These are phyloP conservation scores for Nomada ferruginata DNA, from an alignment of 2,888 invertebrate species.

Conservation along the genomic window DNA sequence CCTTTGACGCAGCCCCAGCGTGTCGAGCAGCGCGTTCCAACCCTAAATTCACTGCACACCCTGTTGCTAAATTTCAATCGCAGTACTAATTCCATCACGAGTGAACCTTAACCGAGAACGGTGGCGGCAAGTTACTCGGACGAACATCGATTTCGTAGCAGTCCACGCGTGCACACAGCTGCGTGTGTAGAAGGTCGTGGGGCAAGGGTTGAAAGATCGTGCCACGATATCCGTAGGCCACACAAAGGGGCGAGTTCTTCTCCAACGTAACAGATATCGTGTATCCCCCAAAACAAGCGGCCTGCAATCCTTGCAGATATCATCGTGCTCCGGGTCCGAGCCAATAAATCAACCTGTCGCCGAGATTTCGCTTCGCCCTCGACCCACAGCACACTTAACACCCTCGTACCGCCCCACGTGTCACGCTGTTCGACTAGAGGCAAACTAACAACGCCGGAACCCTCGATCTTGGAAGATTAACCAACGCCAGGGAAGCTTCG, in stretches of 20 bases:
- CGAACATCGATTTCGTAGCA: constrained; percentile 31
- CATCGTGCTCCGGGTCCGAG: constrained; percentile 62
- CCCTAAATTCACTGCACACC: background rate
- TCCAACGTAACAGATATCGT: constrained; percentile 34
- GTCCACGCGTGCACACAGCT: constrained; percentile 32
- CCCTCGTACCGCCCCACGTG: constrained; percentile 1
- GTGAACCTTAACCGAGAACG: constrained; percentile 1
- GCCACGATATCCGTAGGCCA: background rate
- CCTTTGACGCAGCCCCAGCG: no score
- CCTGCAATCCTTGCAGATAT: constrained; percentile 64
- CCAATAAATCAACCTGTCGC: constrained; percentile 74
- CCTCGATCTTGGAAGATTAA: constrained; percentile 37
- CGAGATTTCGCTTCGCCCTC: constrained; percentile 62
- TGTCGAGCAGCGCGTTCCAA: background rate
- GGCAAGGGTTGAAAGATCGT: constrained; percentile 29
- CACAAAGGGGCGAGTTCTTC: no score
- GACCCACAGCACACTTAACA: constrained; percentile 59
- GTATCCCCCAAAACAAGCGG: constrained; percentile 44
- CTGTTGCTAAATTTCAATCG: constrained; percentile 8
- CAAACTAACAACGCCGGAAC: constrained; percentile 17
- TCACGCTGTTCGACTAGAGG: constrained; percentile 3
- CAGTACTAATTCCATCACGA: background rate
- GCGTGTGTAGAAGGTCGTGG: constrained; percentile 39
- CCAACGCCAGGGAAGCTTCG: constrained; percentile 39
- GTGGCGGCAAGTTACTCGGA: background rate